Percentiles rank a stretch among this genome's conserved stretches.
Conservation (phyloP, 2,797 vertebrate species). For the Gymnoscopelus braueri region DNA sequence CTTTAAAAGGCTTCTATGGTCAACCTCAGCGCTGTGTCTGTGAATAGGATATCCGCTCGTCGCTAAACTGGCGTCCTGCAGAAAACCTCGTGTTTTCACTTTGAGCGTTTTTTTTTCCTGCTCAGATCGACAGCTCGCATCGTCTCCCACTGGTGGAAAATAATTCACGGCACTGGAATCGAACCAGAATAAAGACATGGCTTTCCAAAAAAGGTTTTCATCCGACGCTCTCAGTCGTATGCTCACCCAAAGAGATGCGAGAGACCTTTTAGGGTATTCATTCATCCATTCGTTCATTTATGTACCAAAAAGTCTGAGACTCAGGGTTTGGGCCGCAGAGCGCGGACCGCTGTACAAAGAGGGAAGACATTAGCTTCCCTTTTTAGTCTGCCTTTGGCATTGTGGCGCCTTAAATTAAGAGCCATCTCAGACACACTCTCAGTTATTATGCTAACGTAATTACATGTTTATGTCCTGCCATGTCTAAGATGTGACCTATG, state of each 20-base stretch:
- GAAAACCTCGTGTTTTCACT: conserved; percentile 44
- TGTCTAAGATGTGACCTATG: background rate
- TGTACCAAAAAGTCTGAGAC: too few species aligned
- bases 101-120: conserved; percentile 34
- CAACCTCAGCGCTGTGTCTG: conserved; percentile 50
- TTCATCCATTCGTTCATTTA: too few species aligned
- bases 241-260: too few species aligned
- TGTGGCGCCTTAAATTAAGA: conserved; percentile 9
- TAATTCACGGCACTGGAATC: background rate
- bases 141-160: background rate
- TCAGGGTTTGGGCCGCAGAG: too few species aligned
- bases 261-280: too few species aligned
- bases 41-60: conserved; percentile 53
- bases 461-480: background rate
- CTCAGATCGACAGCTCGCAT: conserved; percentile 13
- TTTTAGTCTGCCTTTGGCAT: background rate
- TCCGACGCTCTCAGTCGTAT: too few species aligned
- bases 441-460: conserved; percentile 19
- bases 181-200: background rate
- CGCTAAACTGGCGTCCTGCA: conserved; percentile 47
- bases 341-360: too few species aligned
- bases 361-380: background rate
- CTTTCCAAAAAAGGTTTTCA: background rate
- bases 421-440: background rate
- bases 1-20: conserved; percentile 54